These are phyloP conservation scores for Sarcophaga peregrina DNA, from an alignment of 1,140 invertebrate species.

Conservation along the genomic window DNA sequence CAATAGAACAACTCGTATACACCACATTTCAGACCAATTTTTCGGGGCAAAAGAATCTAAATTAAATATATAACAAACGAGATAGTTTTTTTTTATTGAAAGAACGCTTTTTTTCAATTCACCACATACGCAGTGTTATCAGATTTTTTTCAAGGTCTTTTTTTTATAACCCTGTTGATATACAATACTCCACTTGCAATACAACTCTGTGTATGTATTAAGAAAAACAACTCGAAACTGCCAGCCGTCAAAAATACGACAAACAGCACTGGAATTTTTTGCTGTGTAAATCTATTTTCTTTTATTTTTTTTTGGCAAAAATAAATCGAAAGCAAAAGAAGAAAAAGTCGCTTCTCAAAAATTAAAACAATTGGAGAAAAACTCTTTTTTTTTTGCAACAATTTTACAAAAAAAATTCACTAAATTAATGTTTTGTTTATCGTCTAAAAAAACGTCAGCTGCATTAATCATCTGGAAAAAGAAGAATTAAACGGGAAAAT, in stretches of 20 bases:
- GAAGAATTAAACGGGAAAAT: background rate
- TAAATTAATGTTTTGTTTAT: too few relatives aligned
- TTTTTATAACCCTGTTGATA: too few relatives aligned
- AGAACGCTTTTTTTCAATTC: too few relatives aligned
- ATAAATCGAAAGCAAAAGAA: constrained; percentile 19
- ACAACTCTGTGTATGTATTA: background rate
- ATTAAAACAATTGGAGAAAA: background rate
- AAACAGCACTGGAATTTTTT: constrained; percentile 27
- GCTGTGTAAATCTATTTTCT: constrained; percentile 24
- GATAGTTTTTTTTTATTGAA: too few relatives aligned
- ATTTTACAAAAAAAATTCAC: background rate
- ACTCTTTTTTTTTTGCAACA: background rate
- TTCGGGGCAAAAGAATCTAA: too few relatives aligned
- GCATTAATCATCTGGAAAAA: background rate
- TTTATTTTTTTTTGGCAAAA: constrained; percentile 25
- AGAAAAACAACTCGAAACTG: too few relatives aligned
- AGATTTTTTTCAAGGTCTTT: too few relatives aligned
- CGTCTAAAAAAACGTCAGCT: background rate
- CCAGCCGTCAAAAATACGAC: background rate
- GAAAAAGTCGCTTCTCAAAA: background rate
- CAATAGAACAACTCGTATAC: too few relatives aligned
- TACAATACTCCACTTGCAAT: too few relatives aligned
- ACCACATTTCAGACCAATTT: too few relatives aligned
- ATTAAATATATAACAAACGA: too few relatives aligned
- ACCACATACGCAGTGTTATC: too few relatives aligned